A percentile compares a stretch with the other conserved stretches of the same genome.
These are phyloP conservation scores for Salpingus planirostris DNA, from an alignment of 2,888 invertebrate species.

Conservation along the genomic window DNA sequence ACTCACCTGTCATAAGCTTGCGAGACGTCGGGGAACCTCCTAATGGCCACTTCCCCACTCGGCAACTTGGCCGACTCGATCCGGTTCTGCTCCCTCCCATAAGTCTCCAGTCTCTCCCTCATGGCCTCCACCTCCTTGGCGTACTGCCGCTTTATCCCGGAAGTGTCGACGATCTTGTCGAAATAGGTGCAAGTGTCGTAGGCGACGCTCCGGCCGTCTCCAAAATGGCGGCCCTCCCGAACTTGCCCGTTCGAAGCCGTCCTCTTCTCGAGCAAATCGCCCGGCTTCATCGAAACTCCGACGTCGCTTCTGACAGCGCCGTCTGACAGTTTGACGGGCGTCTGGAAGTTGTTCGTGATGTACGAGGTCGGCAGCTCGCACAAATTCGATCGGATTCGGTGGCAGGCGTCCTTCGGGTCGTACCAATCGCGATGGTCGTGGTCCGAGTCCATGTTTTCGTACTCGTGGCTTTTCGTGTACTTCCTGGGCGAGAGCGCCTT, in stretches of 20 bases:
- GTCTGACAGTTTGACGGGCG: conserved; percentile 22
- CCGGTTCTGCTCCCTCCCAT: not conserved
- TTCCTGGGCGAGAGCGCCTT: conserved; percentile 23
- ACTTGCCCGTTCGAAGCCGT: not conserved
- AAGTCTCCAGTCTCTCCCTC: conserved; percentile 1
- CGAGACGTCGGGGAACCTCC: too few species aligned
- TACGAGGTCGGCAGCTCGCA: conserved; percentile 40
- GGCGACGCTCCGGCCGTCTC: too few species aligned
- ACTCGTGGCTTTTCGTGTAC: conserved; percentile 30
- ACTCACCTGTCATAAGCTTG: too few species aligned
- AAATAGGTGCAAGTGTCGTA: conserved; percentile 36
- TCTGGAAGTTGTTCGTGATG: conserved; percentile 39
- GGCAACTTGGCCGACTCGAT: not conserved
- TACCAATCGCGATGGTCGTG: conserved; percentile 28
- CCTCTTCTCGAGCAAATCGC: conserved; percentile 4
- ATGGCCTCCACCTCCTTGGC: conserved; percentile 2
- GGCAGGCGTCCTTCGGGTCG: conserved; percentile 7
- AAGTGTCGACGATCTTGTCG: conserved; percentile 30
- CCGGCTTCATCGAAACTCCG: conserved; percentile 12
- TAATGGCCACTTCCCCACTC: not conserved
- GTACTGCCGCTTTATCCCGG: too few species aligned
- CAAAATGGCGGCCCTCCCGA: too few species aligned
- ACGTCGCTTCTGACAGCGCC: too few species aligned
- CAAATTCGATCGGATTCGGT: conserved; percentile 26
- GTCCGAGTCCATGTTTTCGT: conserved; percentile 38